A percentile compares a stretch with the other conserved stretches of the same genome.
Evolutionary conservation across 2,888 invertebrate genomes (phyloP).

Genomic region (Odontomyia ornata): DNA sequence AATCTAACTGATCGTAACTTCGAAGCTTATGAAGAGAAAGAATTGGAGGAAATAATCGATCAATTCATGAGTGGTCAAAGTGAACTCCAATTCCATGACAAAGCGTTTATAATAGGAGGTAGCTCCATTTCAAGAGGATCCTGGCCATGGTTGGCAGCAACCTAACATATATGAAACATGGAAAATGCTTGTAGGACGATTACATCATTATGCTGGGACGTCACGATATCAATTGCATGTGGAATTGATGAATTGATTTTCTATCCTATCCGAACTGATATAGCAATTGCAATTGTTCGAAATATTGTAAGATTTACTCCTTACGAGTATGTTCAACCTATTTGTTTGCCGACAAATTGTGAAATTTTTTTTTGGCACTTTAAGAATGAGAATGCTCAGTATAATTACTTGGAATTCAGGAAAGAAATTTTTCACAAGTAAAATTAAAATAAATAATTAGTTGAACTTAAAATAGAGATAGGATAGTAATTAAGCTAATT

Average conservation of each 20-base stretch:
- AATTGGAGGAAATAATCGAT: not conserved
- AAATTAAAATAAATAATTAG: too few species aligned
- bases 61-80: not conserved
- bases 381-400: too few species aligned
- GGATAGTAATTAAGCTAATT: too few species aligned
- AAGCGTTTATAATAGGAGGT: slow-evolving; percentile 54
- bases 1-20: not conserved
- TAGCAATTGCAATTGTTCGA: slow-evolving; percentile 65
- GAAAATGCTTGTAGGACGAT: slow-evolving; percentile 58
- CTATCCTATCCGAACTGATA: slow-evolving; percentile 67
- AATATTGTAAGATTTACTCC: slow-evolving; percentile 63
- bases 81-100: not conserved
- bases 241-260: slow-evolving; percentile 63
- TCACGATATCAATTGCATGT: slow-evolving; percentile 61
- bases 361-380: too few species aligned
- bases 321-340: slow-evolving; percentile 65
- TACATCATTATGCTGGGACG: slow-evolving; percentile 65
- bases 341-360: slow-evolving; percentile 66
- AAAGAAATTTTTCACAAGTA: too few species aligned
- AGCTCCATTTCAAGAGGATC: slow-evolving; percentile 65
- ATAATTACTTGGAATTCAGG: too few species aligned
- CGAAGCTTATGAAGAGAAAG: not conserved
- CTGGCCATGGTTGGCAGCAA: slow-evolving; percentile 76
- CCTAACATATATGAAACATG: slow-evolving; percentile 62
- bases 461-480: too few species aligned